Percentiles rank a stretch among this genome's conserved stretches.
phyloP scores from a whole-genome alignment of 1,140 invertebrate species.

The Meloidogyne hapla region DNA sequence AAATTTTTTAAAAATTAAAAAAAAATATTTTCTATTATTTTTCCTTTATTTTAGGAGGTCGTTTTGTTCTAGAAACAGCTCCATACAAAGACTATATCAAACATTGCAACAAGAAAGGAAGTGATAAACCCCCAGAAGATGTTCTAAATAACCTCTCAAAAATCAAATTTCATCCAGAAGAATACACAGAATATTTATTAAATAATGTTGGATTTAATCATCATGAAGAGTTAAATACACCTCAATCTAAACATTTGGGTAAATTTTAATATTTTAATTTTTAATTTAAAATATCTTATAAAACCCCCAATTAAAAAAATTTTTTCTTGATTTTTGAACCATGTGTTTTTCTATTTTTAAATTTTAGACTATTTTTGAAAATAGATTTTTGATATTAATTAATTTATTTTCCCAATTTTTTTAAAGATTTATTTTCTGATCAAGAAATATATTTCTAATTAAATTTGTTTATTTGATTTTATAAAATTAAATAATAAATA shows the following conservation, averaged over 20 bases:
- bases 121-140: slow-evolving; percentile 27
- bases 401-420: too few relatives aligned
- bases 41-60: slow-evolving; percentile 71
- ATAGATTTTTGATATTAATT: too few relatives aligned
- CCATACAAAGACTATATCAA: slow-evolving; percentile 68
- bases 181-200: slow-evolving; percentile 53
- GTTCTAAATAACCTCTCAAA: slow-evolving; percentile 42
- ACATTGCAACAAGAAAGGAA: slow-evolving; percentile 38
- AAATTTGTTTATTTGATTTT: slow-evolving; percentile 9
- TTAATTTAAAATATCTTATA: not conserved
- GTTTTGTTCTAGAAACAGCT: slow-evolving; percentile 88
- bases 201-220: slow-evolving; percentile 39
- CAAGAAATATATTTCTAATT: not conserved
- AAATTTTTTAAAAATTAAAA: not conserved
- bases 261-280: not conserved
- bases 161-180: slow-evolving; percentile 53
- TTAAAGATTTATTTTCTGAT: not conserved
- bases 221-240: slow-evolving; percentile 40
- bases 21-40: not conserved
- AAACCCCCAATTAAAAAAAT: too few relatives aligned
- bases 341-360: too few relatives aligned
- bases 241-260: slow-evolving; percentile 32
- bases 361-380: too few relatives aligned
- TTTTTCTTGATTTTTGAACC: too few relatives aligned
- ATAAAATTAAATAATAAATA: too few relatives aligned